These are phyloP conservation scores for Pristionchus exspectatus DNA, from an alignment of 2,888 invertebrate genomes.

Conservation along the genomic window DNA sequence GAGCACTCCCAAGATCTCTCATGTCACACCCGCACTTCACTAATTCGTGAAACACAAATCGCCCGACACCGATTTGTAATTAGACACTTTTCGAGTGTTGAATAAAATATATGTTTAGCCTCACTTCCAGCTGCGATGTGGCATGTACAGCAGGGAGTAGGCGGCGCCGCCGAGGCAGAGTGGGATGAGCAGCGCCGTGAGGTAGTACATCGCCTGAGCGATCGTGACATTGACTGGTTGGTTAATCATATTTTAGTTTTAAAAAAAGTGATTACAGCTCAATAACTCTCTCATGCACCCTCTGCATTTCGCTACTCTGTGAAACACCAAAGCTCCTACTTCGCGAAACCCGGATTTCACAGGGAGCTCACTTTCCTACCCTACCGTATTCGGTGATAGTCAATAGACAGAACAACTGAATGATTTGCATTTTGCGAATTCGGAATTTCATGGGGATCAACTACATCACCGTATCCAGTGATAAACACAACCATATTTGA, in stretches of 20 bases:
- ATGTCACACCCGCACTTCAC: not conserved
- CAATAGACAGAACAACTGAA: no score
- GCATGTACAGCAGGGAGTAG: conserved; percentile 90
- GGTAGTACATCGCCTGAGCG: conserved; percentile 90
- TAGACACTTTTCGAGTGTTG: no score
- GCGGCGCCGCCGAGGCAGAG: conserved; percentile 90
- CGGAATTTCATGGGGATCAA: no score
- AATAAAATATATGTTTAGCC: no score
- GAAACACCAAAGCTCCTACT: not conserved
- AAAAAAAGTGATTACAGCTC: not conserved
- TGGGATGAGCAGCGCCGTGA: conserved; percentile 92
- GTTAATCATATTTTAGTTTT: not conserved
- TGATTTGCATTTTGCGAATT: no score
- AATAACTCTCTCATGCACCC: not conserved
- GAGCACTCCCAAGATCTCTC: not conserved
- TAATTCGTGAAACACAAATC: conserved; percentile 76
- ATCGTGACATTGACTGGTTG: not conserved
- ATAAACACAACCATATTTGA: no score
- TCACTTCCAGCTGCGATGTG: conserved; percentile 88
- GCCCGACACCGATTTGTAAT: not conserved
- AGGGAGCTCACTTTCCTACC: no score
- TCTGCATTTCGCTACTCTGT: not conserved
- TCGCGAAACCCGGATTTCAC: not conserved
- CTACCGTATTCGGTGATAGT: no score
- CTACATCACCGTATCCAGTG: no score